phyloP scores from a whole-genome alignment of 2,888 invertebrate species.

The Criorhina ranunculi region DNA sequence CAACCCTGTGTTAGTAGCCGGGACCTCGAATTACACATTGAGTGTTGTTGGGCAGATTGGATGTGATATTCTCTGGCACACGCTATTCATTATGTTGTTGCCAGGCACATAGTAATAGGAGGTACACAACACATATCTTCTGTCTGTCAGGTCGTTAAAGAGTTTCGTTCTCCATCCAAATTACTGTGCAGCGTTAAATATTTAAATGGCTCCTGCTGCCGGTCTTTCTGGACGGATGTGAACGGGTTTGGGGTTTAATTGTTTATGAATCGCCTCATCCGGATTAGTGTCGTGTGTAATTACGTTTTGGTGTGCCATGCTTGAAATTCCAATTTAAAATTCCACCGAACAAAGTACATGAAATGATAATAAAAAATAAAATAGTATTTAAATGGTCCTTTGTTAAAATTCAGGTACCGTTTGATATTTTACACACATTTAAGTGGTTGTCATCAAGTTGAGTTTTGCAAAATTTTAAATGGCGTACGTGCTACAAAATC shows the following conservation, averaged over 20 bases:
- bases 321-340: slow-evolving; percentile 23
- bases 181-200: slow-evolving; percentile 59
- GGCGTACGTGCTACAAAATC: too few species aligned
- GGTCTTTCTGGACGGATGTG: slow-evolving; percentile 18
- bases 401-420: not conserved
- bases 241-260: slow-evolving; percentile 33
- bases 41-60: slow-evolving; percentile 60
- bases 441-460: too few species aligned
- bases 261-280: slow-evolving; percentile 36
- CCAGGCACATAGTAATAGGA: slow-evolving; percentile 34
- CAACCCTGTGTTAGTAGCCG: slow-evolving; percentile 16
- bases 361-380: not conserved
- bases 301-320: slow-evolving; percentile 5
- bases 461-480: too few species aligned
- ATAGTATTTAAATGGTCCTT: not conserved
- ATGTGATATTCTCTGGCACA: slow-evolving; percentile 58
- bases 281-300: slow-evolving; percentile 30
- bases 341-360: not conserved
- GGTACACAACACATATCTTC: slow-evolving; percentile 58
- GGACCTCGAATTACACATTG: slow-evolving; percentile 62
- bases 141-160: slow-evolving; percentile 54
- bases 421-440: too few species aligned
- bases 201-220: slow-evolving; percentile 40
- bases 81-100: slow-evolving; percentile 51
- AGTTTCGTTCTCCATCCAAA: slow-evolving; percentile 58